Evolutionary conservation across 2,888 invertebrate species (phyloP).

Genomic region (Thumatha senex): DNA sequence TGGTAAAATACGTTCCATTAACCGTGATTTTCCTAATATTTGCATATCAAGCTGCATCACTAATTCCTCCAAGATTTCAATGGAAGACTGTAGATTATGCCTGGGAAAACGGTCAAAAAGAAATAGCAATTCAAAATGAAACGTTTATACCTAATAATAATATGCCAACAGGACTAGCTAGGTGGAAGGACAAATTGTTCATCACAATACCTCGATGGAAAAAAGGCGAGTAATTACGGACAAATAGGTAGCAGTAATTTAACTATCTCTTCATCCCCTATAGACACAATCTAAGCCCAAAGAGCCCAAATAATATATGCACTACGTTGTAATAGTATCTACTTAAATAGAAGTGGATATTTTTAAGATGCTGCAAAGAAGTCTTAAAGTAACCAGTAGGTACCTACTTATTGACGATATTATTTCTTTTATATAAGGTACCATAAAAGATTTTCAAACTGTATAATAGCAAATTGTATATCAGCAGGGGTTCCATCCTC

Average conservation of each 20-base stretch:
- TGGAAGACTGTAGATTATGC: constrained; percentile 87
- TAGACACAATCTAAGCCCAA: no score
- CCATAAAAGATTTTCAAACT: no score
- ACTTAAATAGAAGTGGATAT: no score
- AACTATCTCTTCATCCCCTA: background rate
- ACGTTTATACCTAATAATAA: constrained; percentile 85
- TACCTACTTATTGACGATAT: no score
- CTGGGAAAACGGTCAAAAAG: constrained; percentile 72
- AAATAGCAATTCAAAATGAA: constrained; percentile 77
- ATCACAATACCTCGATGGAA: constrained; percentile 87
- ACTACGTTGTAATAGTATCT: no score
- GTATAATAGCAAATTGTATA: no score
- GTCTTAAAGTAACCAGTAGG: no score
- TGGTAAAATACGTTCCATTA: constrained; percentile 15
- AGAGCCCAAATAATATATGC: no score
- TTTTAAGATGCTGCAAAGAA: no score
- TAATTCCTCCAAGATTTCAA: constrained; percentile 67
- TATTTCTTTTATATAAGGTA: no score
- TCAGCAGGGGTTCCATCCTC: constrained; percentile 58
- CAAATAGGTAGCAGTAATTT: background rate
- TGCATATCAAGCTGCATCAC: constrained; percentile 17
- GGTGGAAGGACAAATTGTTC: constrained; percentile 87
- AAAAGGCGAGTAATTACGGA: constrained; percentile 65
- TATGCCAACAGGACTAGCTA: constrained; percentile 86
- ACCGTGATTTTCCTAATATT: constrained; percentile 24